These are phyloP conservation scores for Myotis pilosus DNA, from an alignment of 2,797 vertebrate genomes.

Conservation along the genomic window DNA sequence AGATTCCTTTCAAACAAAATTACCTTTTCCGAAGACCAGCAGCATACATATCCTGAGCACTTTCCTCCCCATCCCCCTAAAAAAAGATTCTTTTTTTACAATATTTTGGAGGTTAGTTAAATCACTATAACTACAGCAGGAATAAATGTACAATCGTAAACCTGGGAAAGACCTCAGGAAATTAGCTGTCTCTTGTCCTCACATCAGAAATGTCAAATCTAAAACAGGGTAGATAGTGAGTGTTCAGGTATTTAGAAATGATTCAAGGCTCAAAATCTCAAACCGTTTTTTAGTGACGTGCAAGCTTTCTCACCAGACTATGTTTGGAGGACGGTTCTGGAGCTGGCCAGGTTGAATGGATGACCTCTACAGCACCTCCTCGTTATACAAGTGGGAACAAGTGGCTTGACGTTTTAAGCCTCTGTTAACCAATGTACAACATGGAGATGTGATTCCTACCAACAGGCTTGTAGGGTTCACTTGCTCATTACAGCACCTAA, in stretches of 20 bases:
- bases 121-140: neutral
- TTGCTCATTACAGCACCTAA: too few relatives aligned
- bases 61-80: neutral
- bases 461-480: accelerated
- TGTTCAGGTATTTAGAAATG: neutral
- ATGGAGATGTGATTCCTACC: accelerated
- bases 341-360: neutral
- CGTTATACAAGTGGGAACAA: neutral
- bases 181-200: neutral
- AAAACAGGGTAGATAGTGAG: neutral
- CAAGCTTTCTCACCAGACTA: neutral
- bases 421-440: neutral
- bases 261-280: neutral
- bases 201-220: neutral
- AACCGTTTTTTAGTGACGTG: neutral
- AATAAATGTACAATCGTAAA: neutral
- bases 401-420: neutral
- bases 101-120: neutral
- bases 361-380: accelerated
- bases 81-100: neutral
- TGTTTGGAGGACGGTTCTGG: neutral
- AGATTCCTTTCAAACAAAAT: neutral
- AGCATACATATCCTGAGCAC: neutral
- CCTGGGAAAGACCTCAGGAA: neutral
- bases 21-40: neutral